These are phyloP conservation scores for Drosophila gunungcola DNA, from an alignment of 1,140 invertebrate genomes.

Conservation along the genomic window DNA sequence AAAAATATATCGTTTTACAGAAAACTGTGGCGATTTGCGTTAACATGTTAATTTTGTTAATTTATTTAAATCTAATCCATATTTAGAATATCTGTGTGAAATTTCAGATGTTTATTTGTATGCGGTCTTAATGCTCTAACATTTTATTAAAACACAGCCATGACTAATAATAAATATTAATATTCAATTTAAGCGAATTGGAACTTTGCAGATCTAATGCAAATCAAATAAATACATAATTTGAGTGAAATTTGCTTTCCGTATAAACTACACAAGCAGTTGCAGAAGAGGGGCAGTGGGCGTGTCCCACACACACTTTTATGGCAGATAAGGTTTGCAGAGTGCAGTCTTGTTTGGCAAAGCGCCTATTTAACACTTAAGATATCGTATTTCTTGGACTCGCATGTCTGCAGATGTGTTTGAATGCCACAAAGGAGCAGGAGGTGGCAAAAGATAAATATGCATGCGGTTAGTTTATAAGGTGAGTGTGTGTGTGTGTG, in stretches of 20 bases:
- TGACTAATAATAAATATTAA: too few species aligned
- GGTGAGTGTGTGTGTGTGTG: slow-evolving; percentile 39
- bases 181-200: too few species aligned
- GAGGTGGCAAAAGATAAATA: slow-evolving; percentile 72
- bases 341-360: slow-evolving; percentile 76
- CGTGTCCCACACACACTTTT: slow-evolving; percentile 24
- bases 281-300: slow-evolving; percentile 36
- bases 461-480: slow-evolving; percentile 76
- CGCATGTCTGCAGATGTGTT: slow-evolving; percentile 33
- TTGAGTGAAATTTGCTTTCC: neutral
- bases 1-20: too few species aligned
- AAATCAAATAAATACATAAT: too few species aligned
- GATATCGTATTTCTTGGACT: slow-evolving; percentile 78
- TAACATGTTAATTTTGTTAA: too few species aligned
- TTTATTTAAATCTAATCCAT: too few species aligned
- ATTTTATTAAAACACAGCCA: too few species aligned
- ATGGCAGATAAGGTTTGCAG: slow-evolving; percentile 35
- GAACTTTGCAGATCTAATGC: too few species aligned
- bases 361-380: slow-evolving; percentile 82
- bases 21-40: too few species aligned
- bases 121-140: too few species aligned
- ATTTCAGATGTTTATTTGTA: too few species aligned
- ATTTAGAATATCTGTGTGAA: too few species aligned
- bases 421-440: slow-evolving; percentile 51
- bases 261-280: slow-evolving; percentile 45